Percentiles rank a stretch among this genome's conserved stretches.
These are phyloP conservation scores for Myotis myotis DNA, from an alignment of 2,797 vertebrate species.

Conservation along the genomic window DNA sequence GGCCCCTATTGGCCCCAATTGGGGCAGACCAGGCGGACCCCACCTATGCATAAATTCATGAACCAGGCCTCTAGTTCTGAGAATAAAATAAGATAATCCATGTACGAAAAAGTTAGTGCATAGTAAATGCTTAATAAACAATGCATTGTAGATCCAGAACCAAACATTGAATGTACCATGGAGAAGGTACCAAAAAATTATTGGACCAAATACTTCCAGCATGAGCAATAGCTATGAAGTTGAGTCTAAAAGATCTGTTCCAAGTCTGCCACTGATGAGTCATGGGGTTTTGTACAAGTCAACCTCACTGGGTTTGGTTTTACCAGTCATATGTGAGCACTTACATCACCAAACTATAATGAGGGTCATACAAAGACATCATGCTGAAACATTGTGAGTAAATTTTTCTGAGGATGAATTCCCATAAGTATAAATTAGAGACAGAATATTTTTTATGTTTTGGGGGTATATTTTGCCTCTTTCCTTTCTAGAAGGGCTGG, in stretches of 20 bases:
- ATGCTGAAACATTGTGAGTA: background rate
- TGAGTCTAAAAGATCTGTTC: background rate
- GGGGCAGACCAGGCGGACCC: rapidly evolving
- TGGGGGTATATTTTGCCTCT: background rate
- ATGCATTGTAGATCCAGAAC: background rate
- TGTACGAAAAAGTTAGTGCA: background rate
- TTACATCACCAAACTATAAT: background rate
- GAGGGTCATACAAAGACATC: background rate
- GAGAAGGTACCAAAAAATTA: background rate
- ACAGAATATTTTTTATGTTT: background rate
- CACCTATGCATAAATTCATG: no score
- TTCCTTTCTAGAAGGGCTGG: background rate
- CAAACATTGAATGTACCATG: background rate
- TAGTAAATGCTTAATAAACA: background rate
- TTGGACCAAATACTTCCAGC: background rate
- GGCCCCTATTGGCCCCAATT: no score
- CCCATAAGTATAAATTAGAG: background rate
- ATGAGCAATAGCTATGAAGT: background rate
- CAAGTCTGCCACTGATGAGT: background rate
- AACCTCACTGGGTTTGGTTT: background rate
- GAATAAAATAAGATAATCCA: background rate
- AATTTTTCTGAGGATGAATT: background rate
- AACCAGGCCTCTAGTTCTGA: background rate
- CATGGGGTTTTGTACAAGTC: background rate
- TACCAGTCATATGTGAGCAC: background rate